phyloP scores from a whole-genome alignment of 2,888 invertebrate genomes.

The Diabrotica balteata region DNA sequence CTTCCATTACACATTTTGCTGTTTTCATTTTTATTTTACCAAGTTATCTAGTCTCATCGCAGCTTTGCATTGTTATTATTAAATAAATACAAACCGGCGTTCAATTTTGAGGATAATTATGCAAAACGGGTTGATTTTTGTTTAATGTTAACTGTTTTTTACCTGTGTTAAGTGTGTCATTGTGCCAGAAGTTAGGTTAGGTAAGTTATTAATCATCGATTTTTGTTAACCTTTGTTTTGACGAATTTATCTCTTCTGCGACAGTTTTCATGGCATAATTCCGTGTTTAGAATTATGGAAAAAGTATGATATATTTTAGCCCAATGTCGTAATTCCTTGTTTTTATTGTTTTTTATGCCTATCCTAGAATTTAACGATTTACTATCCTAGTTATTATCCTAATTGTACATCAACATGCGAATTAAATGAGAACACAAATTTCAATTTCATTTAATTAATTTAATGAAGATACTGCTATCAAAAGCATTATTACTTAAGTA shows the following conservation, averaged over 20 bases:
- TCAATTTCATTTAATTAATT: slow-evolving; percentile 27
- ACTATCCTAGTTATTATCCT: slow-evolving; percentile 6
- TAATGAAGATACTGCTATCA: neutral
- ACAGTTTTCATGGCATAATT: neutral
- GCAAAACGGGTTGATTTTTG: neutral
- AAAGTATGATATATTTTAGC: neutral
- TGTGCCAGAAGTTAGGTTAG: slow-evolving; percentile 15
- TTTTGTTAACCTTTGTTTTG: neutral
- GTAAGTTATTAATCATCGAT: slow-evolving; percentile 13
- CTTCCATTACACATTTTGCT: slow-evolving; percentile 16
- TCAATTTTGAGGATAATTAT: slow-evolving; percentile 2
- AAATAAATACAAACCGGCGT: neutral
- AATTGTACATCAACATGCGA: slow-evolving; percentile 28
- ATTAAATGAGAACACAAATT: slow-evolving; percentile 13
- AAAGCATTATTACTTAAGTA: too few relatives aligned
- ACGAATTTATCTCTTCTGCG: neutral
- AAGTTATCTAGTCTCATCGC: slow-evolving; percentile 6
- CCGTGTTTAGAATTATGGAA: neutral
- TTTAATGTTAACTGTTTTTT: neutral
- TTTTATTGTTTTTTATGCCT: slow-evolving; percentile 30
- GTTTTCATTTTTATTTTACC: slow-evolving; percentile 11
- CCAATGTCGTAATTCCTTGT: slow-evolving; percentile 4
- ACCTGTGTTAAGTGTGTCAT: slow-evolving; percentile 7
- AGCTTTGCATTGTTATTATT: slow-evolving; percentile 1
- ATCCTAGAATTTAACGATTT: slow-evolving; percentile 38